These are phyloP conservation scores for Myrmecophaga tridactyla DNA, from an alignment of 2,113 vertebrate species.

Conservation along the genomic window DNA sequence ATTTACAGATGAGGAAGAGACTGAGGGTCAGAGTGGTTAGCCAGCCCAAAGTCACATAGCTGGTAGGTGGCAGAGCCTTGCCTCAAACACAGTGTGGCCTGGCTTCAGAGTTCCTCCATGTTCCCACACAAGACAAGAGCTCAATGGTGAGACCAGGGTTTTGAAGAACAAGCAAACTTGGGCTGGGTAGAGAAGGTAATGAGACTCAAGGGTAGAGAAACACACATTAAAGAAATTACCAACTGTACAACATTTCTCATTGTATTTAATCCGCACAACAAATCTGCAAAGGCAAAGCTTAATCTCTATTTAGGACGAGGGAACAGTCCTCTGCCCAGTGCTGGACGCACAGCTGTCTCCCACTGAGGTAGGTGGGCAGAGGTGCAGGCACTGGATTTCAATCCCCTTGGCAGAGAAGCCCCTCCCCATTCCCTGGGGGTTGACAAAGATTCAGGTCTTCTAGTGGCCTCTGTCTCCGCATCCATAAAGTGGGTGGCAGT, in stretches of 20 bases:
- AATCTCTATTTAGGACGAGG: rapidly evolving
- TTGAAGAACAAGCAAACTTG: neutral
- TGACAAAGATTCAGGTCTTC: neutral
- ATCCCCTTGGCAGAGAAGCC: neutral
- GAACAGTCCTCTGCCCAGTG: neutral
- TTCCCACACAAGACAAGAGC: rapidly evolving
- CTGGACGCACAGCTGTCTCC: neutral
- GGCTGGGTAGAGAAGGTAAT: neutral
- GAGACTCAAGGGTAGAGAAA: neutral
- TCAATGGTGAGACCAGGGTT: neutral
- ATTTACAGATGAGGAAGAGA: neutral
- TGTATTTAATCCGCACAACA: neutral
- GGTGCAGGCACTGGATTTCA: no score
- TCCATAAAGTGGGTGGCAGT: no score
- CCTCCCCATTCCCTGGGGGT: rapidly evolving
- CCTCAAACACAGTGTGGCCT: neutral
- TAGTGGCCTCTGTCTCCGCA: neutral
- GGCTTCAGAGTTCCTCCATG: rapidly evolving
- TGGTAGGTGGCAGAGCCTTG: neutral
- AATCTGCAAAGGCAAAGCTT: neutral
- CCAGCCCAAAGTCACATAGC: neutral
- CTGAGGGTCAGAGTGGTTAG: neutral
- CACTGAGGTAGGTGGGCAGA: neutral
- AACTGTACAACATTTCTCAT: neutral
- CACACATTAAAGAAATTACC: rapidly evolving